phyloP scores from a whole-genome alignment of 2,888 invertebrate genomes.

The Synergus gifuensis region DNA sequence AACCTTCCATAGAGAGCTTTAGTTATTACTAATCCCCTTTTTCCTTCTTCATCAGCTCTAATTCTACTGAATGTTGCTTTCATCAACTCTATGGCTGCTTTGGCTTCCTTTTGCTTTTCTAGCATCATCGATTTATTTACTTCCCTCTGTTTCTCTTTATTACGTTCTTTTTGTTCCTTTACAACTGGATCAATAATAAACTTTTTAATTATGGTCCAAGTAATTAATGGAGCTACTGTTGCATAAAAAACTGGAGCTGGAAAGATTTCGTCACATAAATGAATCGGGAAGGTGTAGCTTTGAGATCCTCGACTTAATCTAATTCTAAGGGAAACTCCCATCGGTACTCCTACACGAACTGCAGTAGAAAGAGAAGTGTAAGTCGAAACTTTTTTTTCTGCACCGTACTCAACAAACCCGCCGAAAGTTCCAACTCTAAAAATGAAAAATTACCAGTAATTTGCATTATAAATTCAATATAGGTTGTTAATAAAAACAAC shows the following conservation, averaged over 20 bases:
- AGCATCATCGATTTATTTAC: conserved; percentile 87
- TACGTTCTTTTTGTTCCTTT: conserved; percentile 86
- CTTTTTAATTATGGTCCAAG: conserved; percentile 90
- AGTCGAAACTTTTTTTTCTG: conserved; percentile 94
- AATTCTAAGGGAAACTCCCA: conserved; percentile 92
- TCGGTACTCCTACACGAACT: conserved; percentile 90
- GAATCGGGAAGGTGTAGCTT: conserved; percentile 92
- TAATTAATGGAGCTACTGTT: conserved; percentile 90
- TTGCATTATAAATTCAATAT: not conserved
- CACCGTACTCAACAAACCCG: conserved; percentile 92
- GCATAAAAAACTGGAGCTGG: conserved; percentile 96
- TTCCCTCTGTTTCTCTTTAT: conserved; percentile 90
- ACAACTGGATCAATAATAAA: conserved; percentile 91
- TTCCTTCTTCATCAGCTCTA: conserved; percentile 88
- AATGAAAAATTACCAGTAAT: not conserved
- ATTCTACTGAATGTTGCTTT: conserved; percentile 92
- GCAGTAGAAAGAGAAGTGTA: conserved; percentile 92
- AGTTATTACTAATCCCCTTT: conserved; percentile 90
- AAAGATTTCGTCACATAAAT: conserved; percentile 92
- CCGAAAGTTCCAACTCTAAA: conserved; percentile 91
- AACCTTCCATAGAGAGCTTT: conserved; percentile 90
- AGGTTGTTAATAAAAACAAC: not conserved
- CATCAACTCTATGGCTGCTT: conserved; percentile 94
- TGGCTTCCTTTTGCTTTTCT: conserved; percentile 91
- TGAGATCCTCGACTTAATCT: conserved; percentile 93